Conservation (phyloP, 1,140 invertebrate genomes). For the Oedothorax gibbosus region DNA sequence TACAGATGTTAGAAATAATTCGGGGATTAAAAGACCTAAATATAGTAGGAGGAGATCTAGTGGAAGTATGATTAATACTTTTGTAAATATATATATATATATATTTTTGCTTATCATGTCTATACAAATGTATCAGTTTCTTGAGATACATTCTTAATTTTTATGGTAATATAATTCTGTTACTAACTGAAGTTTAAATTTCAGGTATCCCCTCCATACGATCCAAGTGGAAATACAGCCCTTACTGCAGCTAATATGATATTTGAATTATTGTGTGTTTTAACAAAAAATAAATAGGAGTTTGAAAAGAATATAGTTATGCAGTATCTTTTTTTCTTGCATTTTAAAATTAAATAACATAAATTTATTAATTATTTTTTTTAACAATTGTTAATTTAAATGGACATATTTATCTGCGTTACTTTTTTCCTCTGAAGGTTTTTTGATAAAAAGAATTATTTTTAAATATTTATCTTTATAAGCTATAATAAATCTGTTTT, state of each 20-base stretch:
- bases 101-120: not conserved
- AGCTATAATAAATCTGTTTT: no score
- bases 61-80: constrained; percentile 47
- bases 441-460: no score
- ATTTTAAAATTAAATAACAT: not conserved
- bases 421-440: no score
- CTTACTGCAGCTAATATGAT: constrained; percentile 60
- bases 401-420: no score
- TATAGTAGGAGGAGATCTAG: constrained; percentile 59
- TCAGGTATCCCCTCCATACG: constrained; percentile 60
- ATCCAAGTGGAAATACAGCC: constrained; percentile 59
- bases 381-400: not conserved
- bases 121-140: not conserved
- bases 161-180: no score
- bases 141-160: not conserved
- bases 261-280: constrained; percentile 59
- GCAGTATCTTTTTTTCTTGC: not conserved
- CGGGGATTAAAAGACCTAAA: constrained; percentile 49
- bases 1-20: constrained; percentile 59
- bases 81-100: not conserved
- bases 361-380: not conserved
- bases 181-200: not conserved
- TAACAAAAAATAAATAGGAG: constrained; percentile 25
- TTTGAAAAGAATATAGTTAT: not conserved
- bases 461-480: no score